phyloP scores from a whole-genome alignment of 2,888 invertebrate species.

The Chrysolina oricalcia region DNA sequence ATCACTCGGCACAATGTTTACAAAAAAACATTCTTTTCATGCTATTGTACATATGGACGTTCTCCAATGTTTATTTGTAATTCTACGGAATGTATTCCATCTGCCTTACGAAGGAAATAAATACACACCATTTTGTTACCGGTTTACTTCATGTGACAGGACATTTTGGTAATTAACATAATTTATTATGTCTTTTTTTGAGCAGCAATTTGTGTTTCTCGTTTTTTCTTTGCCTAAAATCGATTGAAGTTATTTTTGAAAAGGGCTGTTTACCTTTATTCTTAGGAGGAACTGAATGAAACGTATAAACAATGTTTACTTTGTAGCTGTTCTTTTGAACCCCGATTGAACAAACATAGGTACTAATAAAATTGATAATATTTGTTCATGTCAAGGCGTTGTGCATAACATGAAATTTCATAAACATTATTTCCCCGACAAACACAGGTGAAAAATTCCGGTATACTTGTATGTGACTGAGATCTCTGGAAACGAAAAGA shows the following conservation, averaged over 20 bases:
- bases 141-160: conserved; percentile 28
- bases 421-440: no score
- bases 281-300: not conserved
- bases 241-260: conserved; percentile 10
- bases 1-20: conserved; percentile 35
- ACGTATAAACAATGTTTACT: not conserved
- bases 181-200: conserved; percentile 25
- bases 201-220: conserved; percentile 21
- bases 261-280: not conserved
- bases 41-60: conserved; percentile 29
- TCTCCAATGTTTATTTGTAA: conserved; percentile 35
- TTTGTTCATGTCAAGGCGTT: no score
- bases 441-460: no score
- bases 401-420: no score
- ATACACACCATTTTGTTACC: conserved; percentile 21
- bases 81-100: conserved; percentile 29
- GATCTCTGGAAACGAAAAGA: no score
- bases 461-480: no score
- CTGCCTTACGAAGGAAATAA: conserved; percentile 25
- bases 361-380: no score
- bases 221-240: not conserved
- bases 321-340: not conserved
- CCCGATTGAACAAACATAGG: not conserved
- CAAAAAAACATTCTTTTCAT: conserved; percentile 26
- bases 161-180: conserved; percentile 27